These are phyloP conservation scores for Matsumurasca onukii DNA, from an alignment of 1,140 invertebrate genomes.

Conservation along the genomic window DNA sequence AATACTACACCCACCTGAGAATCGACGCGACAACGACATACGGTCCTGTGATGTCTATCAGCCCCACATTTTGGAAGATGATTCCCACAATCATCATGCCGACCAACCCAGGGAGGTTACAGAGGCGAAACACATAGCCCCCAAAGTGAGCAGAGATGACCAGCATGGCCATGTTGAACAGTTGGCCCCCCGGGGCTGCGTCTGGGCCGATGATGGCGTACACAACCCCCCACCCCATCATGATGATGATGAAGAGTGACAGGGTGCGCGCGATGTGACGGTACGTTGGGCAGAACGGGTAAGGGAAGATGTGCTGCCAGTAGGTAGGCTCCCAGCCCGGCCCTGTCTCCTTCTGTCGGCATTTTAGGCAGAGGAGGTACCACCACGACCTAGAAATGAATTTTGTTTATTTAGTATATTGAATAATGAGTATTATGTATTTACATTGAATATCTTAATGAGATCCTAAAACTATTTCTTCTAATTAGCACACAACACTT, in stretches of 20 bases:
- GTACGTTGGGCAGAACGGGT: slow-evolving; percentile 77
- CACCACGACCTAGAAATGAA: slow-evolving; percentile 78
- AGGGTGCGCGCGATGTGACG: slow-evolving; percentile 71
- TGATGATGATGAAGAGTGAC: slow-evolving; percentile 65
- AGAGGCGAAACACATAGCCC: slow-evolving; percentile 71
- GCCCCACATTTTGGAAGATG: slow-evolving; percentile 74
- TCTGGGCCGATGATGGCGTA: slow-evolving; percentile 71
- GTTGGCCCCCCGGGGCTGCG: slow-evolving; percentile 72
- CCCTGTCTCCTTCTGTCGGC: slow-evolving; percentile 63
- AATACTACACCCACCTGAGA: slow-evolving; percentile 66
- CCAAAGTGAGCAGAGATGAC: slow-evolving; percentile 76
- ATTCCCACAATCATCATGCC: slow-evolving; percentile 85
- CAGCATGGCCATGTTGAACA: slow-evolving; percentile 75
- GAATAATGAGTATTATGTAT: too few relatives aligned
- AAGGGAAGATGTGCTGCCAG: slow-evolving; percentile 75
- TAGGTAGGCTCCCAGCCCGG: slow-evolving; percentile 75
- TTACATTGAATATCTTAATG: too few relatives aligned
- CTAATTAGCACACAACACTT: too few relatives aligned
- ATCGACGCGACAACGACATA: slow-evolving; percentile 62
- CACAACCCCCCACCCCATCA: slow-evolving; percentile 74
- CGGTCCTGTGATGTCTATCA: slow-evolving; percentile 64
- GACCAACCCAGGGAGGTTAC: slow-evolving; percentile 81
- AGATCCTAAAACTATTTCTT: too few relatives aligned
- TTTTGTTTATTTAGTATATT: too few relatives aligned
- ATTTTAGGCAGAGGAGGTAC: slow-evolving; percentile 68